Conservation (phyloP, 1,140 invertebrate species). For the Zaprionus tsacasi region DNA sequence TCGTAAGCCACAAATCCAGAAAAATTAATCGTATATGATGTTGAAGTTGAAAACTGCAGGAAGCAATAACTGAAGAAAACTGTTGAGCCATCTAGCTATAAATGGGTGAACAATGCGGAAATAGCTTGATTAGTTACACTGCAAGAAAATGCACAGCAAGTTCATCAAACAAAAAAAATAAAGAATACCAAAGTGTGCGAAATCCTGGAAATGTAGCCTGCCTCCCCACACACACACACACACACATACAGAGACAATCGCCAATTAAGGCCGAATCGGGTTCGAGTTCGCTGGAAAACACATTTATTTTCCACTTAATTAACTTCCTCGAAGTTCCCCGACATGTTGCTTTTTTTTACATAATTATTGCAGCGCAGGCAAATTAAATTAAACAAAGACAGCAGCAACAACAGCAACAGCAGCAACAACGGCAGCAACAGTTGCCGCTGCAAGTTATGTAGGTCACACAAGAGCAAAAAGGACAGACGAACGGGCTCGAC, state of each 20-base stretch:
- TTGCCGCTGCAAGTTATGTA: conserved; percentile 62
- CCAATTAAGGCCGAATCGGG: conserved; percentile 63
- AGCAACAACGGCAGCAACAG: conserved; percentile 33
- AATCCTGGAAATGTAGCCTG: conserved; percentile 35
- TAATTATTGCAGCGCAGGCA: conserved; percentile 64
- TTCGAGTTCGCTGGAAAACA: conserved; percentile 70
- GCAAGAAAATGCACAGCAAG: not conserved
- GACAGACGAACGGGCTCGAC: conserved; percentile 48
- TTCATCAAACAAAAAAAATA: conserved; percentile 26
- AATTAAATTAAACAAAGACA: conserved; percentile 54
- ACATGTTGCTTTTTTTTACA: conserved; percentile 69
- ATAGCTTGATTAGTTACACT: conserved; percentile 29
- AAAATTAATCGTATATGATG: conserved; percentile 8
- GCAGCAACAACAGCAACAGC: conserved; percentile 30
- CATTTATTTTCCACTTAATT: conserved; percentile 81
- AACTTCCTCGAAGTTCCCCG: conserved; percentile 77
- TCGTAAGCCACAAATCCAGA: conserved; percentile 8
- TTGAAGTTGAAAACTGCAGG: not conserved
- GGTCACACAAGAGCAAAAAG: conserved; percentile 63
- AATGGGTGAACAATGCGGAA: conserved; percentile 28
- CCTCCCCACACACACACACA: conserved; percentile 16
- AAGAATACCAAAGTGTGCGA: conserved; percentile 6
- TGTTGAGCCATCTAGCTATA: not conserved
- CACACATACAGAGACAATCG: conserved; percentile 2
- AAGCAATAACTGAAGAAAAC: conserved; percentile 22